These are phyloP conservation scores for Pterostichus niger DNA, from an alignment of 2,888 invertebrate species.

Conservation along the genomic window DNA sequence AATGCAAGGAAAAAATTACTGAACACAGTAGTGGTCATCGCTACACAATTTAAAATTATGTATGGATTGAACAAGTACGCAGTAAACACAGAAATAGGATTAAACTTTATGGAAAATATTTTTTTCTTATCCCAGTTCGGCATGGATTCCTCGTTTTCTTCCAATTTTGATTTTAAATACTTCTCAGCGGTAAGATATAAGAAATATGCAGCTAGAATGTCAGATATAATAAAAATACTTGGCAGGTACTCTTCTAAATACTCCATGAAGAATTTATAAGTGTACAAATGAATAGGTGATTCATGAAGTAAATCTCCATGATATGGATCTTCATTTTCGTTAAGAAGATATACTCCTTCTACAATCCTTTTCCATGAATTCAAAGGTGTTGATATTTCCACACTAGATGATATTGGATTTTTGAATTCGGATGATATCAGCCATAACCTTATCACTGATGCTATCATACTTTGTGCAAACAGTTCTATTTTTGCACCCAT, in stretches of 20 bases:
- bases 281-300: constrained; percentile 87
- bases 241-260: constrained; percentile 79
- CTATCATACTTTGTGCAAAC: constrained; percentile 75
- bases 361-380: constrained; percentile 94
- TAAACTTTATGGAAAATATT: constrained; percentile 77
- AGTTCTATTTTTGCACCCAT: constrained; percentile 63
- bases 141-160: constrained; percentile 81
- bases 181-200: constrained; percentile 85
- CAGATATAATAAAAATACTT: constrained; percentile 85
- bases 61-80: constrained; percentile 95
- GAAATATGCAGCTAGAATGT: constrained; percentile 88
- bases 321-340: constrained; percentile 90
- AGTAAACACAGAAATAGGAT: constrained; percentile 85
- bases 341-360: constrained; percentile 91
- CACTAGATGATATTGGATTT: constrained; percentile 84
- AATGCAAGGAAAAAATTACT: constrained; percentile 89
- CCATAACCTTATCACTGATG: constrained; percentile 84
- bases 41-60: constrained; percentile 91
- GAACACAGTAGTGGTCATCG: constrained; percentile 93
- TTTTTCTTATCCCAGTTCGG: constrained; percentile 77
- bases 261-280: constrained; percentile 82
- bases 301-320: constrained; percentile 95
- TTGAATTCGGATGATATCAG: constrained; percentile 85
- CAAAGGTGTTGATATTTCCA: constrained; percentile 92
- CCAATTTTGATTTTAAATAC: constrained; percentile 81